These are phyloP conservation scores for Athene cunicularia DNA, from an alignment of 2,113 vertebrate species.

Conservation along the genomic window DNA sequence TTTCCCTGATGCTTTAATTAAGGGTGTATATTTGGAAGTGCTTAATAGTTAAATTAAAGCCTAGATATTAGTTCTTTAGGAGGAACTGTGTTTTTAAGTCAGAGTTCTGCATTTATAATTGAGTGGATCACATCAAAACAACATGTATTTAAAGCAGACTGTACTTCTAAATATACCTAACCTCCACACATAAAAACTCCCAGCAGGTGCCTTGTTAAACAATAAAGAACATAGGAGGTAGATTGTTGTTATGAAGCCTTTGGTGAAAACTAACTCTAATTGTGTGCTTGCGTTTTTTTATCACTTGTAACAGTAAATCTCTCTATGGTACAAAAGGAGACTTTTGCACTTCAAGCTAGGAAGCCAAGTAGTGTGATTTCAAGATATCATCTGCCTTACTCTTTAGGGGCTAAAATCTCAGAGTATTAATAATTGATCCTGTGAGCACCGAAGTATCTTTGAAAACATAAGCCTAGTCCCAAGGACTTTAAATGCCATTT, in stretches of 20 bases:
- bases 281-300: background rate
- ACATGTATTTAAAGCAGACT: conserved; percentile 40
- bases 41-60: conserved; percentile 25
- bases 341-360: background rate
- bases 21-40: background rate
- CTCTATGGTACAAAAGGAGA: background rate
- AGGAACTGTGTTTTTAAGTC: conserved; percentile 21
- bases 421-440: conserved; percentile 20
- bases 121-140: conserved; percentile 11
- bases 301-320: background rate
- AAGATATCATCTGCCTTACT: background rate
- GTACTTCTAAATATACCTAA: conserved; percentile 41
- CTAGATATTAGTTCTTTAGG: conserved; percentile 23
- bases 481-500: background rate
- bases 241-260: conserved; percentile 26
- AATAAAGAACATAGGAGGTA: conserved; percentile 34
- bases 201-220: conserved; percentile 64
- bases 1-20: conserved; percentile 23
- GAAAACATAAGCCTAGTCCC: background rate
- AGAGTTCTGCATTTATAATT: conserved; percentile 28
- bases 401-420: background rate
- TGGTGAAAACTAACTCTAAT: background rate
- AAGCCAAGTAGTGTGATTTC: background rate
- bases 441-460: background rate
- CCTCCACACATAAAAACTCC: conserved; percentile 9